Evolutionary conservation across 2,888 invertebrate genomes (phyloP).

Genomic region (Camponotus fellah): DNA sequence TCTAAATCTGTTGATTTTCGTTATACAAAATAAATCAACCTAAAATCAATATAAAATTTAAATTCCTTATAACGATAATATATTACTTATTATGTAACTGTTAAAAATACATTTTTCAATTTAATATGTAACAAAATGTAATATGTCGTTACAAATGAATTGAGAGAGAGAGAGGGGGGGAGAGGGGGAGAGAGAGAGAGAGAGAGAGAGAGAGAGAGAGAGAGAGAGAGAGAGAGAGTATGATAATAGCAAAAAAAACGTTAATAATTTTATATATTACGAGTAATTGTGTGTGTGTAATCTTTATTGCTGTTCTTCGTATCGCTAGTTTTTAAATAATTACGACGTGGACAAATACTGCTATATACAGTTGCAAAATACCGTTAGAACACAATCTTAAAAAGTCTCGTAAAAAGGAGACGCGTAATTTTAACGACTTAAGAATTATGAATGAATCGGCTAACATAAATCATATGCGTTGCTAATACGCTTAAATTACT

Average conservation of each 20-base stretch:
- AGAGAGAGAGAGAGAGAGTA: too few species aligned
- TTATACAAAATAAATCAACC: background rate
- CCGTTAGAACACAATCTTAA: too few species aligned
- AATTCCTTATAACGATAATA: background rate
- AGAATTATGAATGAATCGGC: background rate
- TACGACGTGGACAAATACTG: background rate
- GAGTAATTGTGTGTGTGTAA: background rate
- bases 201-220: too few species aligned
- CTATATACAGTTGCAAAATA: too few species aligned
- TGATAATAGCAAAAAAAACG: too few species aligned
- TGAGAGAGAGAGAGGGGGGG: too few species aligned
- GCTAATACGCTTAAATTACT: background rate
- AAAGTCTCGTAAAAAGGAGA: too few species aligned
- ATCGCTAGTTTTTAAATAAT: background rate
- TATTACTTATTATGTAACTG: background rate
- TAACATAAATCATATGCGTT: background rate
- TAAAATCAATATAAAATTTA: background rate
- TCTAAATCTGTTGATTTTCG: too few species aligned
- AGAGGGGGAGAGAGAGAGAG: too few species aligned
- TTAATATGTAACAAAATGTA: background rate
- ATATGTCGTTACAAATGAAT: too few species aligned
- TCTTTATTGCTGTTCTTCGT: background rate
- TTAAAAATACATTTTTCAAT: background rate
- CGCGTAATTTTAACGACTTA: too few species aligned
- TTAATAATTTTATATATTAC: background rate